Conservation (phyloP, 2,888 invertebrate species). For the Cloeon dipterum region DNA sequence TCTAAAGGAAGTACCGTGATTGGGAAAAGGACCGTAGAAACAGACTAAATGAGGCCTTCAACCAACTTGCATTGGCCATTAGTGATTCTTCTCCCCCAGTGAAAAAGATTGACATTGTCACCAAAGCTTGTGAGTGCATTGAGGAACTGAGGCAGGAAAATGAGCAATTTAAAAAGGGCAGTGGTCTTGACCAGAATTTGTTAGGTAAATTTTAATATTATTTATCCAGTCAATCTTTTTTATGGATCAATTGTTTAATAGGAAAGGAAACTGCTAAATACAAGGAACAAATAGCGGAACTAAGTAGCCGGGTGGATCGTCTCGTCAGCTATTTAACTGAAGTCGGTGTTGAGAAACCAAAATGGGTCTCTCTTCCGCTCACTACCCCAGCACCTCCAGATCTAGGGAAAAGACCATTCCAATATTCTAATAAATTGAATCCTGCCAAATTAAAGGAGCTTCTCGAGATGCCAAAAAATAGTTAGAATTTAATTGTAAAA, state of each 20-base stretch:
- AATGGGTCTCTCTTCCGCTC: constrained; percentile 3
- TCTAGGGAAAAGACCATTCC: not conserved
- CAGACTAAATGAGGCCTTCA: constrained; percentile 32
- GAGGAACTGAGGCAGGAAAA: constrained; percentile 12
- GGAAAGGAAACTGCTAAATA: constrained; percentile 16
- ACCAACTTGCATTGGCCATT: constrained; percentile 23
- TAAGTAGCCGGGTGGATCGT: constrained; percentile 18
- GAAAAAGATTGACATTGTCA: constrained; percentile 13
- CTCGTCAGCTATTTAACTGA: constrained; percentile 17
- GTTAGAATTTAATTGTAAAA: too few species aligned
- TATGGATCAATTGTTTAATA: constrained; percentile 6
- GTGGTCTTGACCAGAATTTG: constrained; percentile 5
- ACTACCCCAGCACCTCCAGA: not conserved
- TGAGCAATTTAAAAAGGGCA: constrained; percentile 9
- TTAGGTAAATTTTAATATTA: constrained; percentile 3
- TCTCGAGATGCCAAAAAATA: not conserved
- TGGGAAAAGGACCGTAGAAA: constrained; percentile 46
- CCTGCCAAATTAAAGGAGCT: not conserved
- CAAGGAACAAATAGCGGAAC: constrained; percentile 16
- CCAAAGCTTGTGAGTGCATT: constrained; percentile 12
- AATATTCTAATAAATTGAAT: not conserved
- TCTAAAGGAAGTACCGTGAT: constrained; percentile 14
- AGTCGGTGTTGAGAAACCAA: constrained; percentile 19
- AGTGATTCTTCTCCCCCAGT: constrained; percentile 12
- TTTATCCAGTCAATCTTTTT: not conserved